phyloP scores from a whole-genome alignment of 2,888 invertebrate species.

The Clostera curtula region DNA sequence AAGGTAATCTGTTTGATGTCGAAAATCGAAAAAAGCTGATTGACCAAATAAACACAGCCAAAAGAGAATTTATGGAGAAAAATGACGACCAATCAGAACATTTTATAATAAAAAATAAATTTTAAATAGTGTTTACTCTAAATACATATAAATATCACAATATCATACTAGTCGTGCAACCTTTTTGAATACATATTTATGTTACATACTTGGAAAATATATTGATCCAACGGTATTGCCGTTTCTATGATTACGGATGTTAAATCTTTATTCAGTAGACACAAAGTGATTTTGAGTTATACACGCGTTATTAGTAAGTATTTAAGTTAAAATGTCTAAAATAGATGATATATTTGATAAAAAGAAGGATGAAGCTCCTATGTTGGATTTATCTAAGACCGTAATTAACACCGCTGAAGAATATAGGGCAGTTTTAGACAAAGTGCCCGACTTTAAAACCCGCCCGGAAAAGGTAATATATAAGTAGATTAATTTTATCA shows the following conservation, averaged over 20 bases:
- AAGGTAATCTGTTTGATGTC: slow-evolving; percentile 43
- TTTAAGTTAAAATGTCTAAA: slow-evolving; percentile 69
- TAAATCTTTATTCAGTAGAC: slow-evolving; percentile 43
- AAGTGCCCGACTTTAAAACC: slow-evolving; percentile 93
- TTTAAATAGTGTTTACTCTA: slow-evolving; percentile 18
- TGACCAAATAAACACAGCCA: slow-evolving; percentile 50
- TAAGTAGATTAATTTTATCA: too few relatives aligned
- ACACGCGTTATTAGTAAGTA: slow-evolving; percentile 20
- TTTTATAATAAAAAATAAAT: slow-evolving; percentile 34
- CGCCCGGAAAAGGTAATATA: slow-evolving; percentile 88
- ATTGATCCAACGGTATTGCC: slow-evolving; percentile 56
- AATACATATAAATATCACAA: slow-evolving; percentile 20
- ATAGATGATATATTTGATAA: slow-evolving; percentile 89
- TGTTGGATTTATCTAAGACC: slow-evolving; percentile 88
- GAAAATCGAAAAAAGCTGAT: slow-evolving; percentile 57
- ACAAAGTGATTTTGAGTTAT: slow-evolving; percentile 18
- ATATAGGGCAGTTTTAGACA: slow-evolving; percentile 86
- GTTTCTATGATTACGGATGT: slow-evolving; percentile 41
- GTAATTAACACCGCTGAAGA: slow-evolving; percentile 87
- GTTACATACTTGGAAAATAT: slow-evolving; percentile 37
- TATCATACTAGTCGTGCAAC: slow-evolving; percentile 47
- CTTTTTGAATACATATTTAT: slow-evolving; percentile 44
- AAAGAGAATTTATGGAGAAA: slow-evolving; percentile 46
- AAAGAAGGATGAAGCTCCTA: slow-evolving; percentile 89
- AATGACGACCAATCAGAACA: slow-evolving; percentile 46